Base-by-base conservation (phyloP, 2,797 vertebrate species). In the Potorous gilbertii region DNA sequence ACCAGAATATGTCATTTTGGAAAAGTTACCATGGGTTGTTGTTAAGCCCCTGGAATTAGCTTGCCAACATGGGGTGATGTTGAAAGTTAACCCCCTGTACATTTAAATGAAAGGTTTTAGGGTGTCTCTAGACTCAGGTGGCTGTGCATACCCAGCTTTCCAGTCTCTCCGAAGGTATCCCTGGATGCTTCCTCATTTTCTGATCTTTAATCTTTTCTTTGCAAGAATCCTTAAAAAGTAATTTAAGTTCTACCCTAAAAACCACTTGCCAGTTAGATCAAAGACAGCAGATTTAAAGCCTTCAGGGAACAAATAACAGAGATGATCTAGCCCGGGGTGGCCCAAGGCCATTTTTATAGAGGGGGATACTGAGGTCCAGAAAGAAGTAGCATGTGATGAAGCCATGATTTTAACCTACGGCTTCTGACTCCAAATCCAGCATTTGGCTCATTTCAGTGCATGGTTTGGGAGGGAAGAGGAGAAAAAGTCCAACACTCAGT, bases 11-110 rank as follows among this genome's bases (percentile, higher is more conserved):
- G 52, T 90, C 52, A 90, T 55, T 90, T 55, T 34, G 54, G 90
- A 55, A 54, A 34, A 90, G 54, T 90, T 54, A 87, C 40, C 74
- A 12, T 87, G 74, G 21, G 74, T 87, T 87, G 11, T 87, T 50
- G 24, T 87, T 24, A 93, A 31, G 3, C 89, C 29, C n/a, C 46
- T 40, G 1, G 81, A 34, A 5, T 1, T 46, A 29, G 16, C 55
- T 74, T 87, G 29, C 55, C 6, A 1, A 21, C 31, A 5, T 90
- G 56, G 54, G 18, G 0, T 1, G 56, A 55, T 46, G 13, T 74
- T 59, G 56, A 3, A 0, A 94, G 46, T 46, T 46, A 24, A 9
- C 87, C 34, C n/a, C 91, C 0, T 0, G 29, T 21, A 34, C 5
- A 50, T 91, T 27, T 74, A 87, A 87, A 87, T 46, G 62, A n/a